Evolutionary conservation across 2,888 invertebrate genomes (phyloP).

Genomic region (Microctonus hyperodae): DNA sequence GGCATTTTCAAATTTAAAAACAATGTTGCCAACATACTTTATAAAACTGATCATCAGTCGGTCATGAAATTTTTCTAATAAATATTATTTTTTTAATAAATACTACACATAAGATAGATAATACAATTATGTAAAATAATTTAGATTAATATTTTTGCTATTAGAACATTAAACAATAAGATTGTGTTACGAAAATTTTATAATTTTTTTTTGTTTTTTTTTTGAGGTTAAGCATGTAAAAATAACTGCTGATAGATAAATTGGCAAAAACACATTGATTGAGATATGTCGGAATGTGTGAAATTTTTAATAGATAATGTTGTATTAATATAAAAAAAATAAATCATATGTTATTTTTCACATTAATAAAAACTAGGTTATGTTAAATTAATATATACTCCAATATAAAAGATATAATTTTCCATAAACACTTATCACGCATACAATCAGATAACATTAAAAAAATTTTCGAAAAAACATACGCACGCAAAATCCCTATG

Average conservation of each 20-base stretch:
- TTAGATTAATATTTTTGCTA: neutral
- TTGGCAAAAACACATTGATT: too few relatives aligned
- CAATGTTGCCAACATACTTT: neutral
- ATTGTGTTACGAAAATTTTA: too few relatives aligned
- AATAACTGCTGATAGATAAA: too few relatives aligned
- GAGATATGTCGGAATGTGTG: too few relatives aligned
- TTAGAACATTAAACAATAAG: neutral
- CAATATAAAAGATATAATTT: neutral
- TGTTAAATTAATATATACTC: neutral
- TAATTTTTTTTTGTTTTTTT: neutral
- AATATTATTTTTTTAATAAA: neutral
- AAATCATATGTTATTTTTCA: neutral
- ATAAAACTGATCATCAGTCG: neutral
- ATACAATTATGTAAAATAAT: neutral
- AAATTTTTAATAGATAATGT: neutral
- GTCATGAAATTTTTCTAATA: neutral
- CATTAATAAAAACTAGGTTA: neutral
- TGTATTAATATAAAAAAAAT: neutral
- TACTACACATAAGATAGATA: neutral
- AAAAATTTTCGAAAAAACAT: too few relatives aligned
- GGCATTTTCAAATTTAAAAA: neutral
- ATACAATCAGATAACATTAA: neutral
- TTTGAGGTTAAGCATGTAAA: neutral
- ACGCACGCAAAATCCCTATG: too few relatives aligned
- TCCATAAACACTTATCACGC: neutral